Base-by-base conservation (phyloP, 2,797 vertebrate species). In the Mareca strepera region DNA sequence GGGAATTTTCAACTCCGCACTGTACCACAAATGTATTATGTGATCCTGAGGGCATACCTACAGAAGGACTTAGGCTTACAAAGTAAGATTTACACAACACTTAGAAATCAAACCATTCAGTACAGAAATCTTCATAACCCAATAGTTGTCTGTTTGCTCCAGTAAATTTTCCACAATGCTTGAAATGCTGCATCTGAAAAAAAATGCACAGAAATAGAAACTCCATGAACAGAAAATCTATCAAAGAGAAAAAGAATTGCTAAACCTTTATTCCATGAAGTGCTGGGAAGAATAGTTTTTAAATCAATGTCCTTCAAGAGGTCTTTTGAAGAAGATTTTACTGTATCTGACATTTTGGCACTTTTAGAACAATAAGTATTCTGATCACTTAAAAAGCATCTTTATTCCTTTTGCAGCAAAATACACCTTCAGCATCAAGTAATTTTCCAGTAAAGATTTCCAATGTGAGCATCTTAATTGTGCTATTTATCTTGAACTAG, bases 401-500 rank as follows among this genome's bases (percentile, higher is more conserved):
- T 92, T 93, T 79, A 20, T 72, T 83, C 21, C 7, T 74, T 88
- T 88, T 82, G 17, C 37, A 86, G 35, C 11, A 75, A 77, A 29
- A 70, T 58, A 46, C 6, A 48, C 17, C 33, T 91, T 37, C 68
- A 60, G 10, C 0, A 0, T 62, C 22, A 85, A 44, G 43, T 28
- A 88, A 75, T 77, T 82, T 95, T 91, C 37, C 44, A 37, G 31
- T 58, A 93, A 80, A 67, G 35, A 90, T 85, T 93, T 94, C 67
- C 81, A 82, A 41, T 60, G 5, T 22, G 7, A 70, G 5, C 28
- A 53, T 60, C 2, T 12, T 86, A 90, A 79, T 92, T 58, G 44
- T n/a, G 58, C 14, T 68, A 75, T 85, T 94, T 89, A 58, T 92
- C 68, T 85, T 89, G 56, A 89, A 82, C 26, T 74, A 72, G 11